Percentiles rank a stretch among this genome's conserved stretches.
Conservation (phyloP, 2,888 invertebrate genomes). For the Ephialtes manifestator region DNA sequence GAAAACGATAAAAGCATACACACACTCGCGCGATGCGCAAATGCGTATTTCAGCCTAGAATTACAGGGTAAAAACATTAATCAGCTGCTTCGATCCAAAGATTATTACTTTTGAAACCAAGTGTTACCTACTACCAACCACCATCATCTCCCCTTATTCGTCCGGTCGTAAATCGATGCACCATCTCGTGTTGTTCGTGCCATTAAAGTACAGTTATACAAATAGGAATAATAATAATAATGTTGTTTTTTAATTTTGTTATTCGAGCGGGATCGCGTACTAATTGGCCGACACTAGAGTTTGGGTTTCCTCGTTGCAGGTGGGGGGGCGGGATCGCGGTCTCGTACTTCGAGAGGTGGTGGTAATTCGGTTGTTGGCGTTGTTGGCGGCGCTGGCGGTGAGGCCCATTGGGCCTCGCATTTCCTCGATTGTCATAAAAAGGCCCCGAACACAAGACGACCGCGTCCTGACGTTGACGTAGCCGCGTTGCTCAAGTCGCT, state of each 20-base stretch:
- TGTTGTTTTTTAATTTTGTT: slow-evolving; percentile 47
- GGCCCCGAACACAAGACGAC: slow-evolving; percentile 78
- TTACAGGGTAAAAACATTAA: slow-evolving; percentile 7
- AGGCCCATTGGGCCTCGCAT: slow-evolving; percentile 83
- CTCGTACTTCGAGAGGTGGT: slow-evolving; percentile 78
- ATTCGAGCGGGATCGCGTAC: slow-evolving; percentile 68
- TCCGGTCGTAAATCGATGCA: slow-evolving; percentile 16
- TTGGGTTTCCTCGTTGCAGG: slow-evolving; percentile 86
- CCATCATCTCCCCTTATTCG: background rate
- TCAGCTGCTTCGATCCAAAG: slow-evolving; percentile 74
- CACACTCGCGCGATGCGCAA: slow-evolving; percentile 25
- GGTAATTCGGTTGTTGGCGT: slow-evolving; percentile 75
- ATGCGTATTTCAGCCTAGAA: slow-evolving; percentile 1
- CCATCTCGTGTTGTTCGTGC: slow-evolving; percentile 40
- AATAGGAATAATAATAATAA: no score
- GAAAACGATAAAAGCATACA: slow-evolving; percentile 30
- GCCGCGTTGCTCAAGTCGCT: slow-evolving; percentile 84
- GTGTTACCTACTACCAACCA: slow-evolving; percentile 29
- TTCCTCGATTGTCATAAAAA: slow-evolving; percentile 83
- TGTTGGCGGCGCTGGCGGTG: slow-evolving; percentile 72
- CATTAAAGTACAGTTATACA: background rate
- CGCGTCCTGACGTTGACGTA: slow-evolving; percentile 82
- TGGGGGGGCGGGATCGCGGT: slow-evolving; percentile 84
- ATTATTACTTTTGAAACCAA: slow-evolving; percentile 71
- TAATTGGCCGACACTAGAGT: slow-evolving; percentile 82